Evolutionary conservation across 35 echinoderm and acorn worm species (phyloP).

Genomic region (Heliocidaris tuberculata): DNA sequence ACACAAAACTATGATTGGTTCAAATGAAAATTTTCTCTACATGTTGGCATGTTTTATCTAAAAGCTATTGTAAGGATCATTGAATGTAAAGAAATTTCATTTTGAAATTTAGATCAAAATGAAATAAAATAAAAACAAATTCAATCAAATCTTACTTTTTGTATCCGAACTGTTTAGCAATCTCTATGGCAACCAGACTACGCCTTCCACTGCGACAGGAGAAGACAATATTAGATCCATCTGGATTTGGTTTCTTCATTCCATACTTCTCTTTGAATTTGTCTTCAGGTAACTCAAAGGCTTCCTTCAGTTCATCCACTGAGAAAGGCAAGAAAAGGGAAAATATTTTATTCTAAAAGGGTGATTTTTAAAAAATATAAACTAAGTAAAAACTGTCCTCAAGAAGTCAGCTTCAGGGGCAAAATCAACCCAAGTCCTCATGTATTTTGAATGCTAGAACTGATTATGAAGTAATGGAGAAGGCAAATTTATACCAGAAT

Average conservation of each 20-base stretch:
- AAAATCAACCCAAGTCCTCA: not conserved
- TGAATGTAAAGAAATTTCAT: too few relatives aligned
- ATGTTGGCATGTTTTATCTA: too few relatives aligned
- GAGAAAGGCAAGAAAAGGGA: not conserved
- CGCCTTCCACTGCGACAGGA: slow-evolving; percentile 56
- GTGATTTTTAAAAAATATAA: not conserved
- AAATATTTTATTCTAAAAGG: not conserved
- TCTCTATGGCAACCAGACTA: slow-evolving; percentile 39
- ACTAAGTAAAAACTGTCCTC: not conserved
- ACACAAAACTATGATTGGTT: too few relatives aligned
- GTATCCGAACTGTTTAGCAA: slow-evolving; percentile 25
- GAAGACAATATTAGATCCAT: slow-evolving; percentile 60
- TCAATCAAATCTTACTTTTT: not conserved
- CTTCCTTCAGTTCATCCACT: slow-evolving; percentile 61
- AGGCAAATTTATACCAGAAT: too few relatives aligned
- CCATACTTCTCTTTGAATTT: slow-evolving; percentile 51
- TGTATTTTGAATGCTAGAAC: too few relatives aligned
- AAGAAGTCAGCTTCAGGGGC: not conserved
- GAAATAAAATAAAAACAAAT: too few relatives aligned
- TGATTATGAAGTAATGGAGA: not conserved
- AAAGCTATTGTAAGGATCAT: too few relatives aligned
- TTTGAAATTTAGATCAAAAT: too few relatives aligned
- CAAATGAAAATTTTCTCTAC: too few relatives aligned
- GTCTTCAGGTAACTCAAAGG: slow-evolving; percentile 34
- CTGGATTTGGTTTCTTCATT: not conserved